phyloP scores from a whole-genome alignment of 2,113 vertebrate genomes.

The Channa maculata region DNA sequence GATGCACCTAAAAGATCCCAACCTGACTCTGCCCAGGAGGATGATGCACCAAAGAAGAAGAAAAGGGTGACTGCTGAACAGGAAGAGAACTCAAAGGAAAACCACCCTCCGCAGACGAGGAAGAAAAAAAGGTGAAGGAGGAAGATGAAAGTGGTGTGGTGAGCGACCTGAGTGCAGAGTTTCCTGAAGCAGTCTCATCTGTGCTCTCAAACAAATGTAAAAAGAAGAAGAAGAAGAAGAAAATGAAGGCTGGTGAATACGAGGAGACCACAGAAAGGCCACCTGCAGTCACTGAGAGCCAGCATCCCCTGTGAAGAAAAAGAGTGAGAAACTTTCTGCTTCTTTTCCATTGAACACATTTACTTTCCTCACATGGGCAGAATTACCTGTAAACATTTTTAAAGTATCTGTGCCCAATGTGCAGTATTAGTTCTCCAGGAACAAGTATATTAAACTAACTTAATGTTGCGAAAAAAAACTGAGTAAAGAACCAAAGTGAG shows the following conservation, averaged over 20 bases:
- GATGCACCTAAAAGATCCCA: slow-evolving; percentile 21
- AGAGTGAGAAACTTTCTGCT: slow-evolving; percentile 41
- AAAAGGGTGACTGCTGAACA: slow-evolving; percentile 26
- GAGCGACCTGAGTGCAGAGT: not conserved
- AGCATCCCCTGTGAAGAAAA: slow-evolving; percentile 37
- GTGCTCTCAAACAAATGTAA: not conserved
- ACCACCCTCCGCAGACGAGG: slow-evolving; percentile 40
- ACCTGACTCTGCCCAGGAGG: not conserved
- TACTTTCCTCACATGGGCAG: too few species aligned
- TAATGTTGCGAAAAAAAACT: too few species aligned
- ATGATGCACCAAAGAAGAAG: slow-evolving; percentile 47
- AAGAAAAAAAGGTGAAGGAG: slow-evolving; percentile 16
- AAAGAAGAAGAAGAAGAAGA: slow-evolving; percentile 53
- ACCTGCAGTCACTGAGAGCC: not conserved
- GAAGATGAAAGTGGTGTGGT: not conserved
- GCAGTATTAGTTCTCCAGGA: too few species aligned
- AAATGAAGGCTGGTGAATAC: not conserved
- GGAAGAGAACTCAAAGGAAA: slow-evolving; percentile 60
- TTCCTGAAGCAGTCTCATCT: not conserved
- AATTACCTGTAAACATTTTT: too few species aligned
- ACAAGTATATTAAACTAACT: too few species aligned
- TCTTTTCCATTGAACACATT: too few species aligned
- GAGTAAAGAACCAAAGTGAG: too few species aligned
- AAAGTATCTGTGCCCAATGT: too few species aligned
- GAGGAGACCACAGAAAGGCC: not conserved